Evolutionary conservation across 2,113 vertebrate species (phyloP), one percentile per base, ranked within the genome.

Genomic region (Lates calcarifer): DNA sequence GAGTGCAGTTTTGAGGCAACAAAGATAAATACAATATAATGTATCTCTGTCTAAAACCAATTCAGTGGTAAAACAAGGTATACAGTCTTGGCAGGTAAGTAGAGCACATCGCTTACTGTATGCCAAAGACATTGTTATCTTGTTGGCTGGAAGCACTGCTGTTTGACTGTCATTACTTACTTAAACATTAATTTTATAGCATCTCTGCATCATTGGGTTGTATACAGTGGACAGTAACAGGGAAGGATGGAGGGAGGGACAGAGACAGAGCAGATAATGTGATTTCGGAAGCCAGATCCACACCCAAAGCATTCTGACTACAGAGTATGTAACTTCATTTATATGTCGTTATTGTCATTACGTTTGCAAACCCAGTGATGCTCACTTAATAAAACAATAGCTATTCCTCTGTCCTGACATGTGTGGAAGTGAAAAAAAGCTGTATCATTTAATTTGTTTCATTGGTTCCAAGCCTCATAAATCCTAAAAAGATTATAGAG

Each of bases 401-500:
- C 47, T 26, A 14, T 31, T 11, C 28, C 45, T 60, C 53, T 43
- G 29, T 26, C 39, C 47, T 20, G 14, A 56, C 55, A 70, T 77
- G 74, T 65, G 74, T 53, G 60, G 39, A 86, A 58, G 74, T 41
- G 18, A 47, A 74, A 79, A 69, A 78, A 66, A 24, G n/a, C 62
- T 14, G 63, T 57, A 86, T 81, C 47, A 76, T 86, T 82, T 51
- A 47, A 79, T 81, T 84, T 83, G 79, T 87, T 90, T 77, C 70
- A 82, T 79, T 82, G 60, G 56, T 79, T 77, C 76, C 74, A 77
- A 79, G 62, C 83, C 49, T 83, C 76, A 88, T 86, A 78, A 84
- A 89, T 85, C 74, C 55, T 86, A 87, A 84, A 60, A 74, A 74
- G 79, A 89, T 87, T 85, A 90, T 12, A 58, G 68, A 79, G 73